A percentile compares a stretch with the other conserved stretches of the same genome.
phyloP scores from a whole-genome alignment of 2,888 invertebrate genomes.

The Ischnura elegans region DNA sequence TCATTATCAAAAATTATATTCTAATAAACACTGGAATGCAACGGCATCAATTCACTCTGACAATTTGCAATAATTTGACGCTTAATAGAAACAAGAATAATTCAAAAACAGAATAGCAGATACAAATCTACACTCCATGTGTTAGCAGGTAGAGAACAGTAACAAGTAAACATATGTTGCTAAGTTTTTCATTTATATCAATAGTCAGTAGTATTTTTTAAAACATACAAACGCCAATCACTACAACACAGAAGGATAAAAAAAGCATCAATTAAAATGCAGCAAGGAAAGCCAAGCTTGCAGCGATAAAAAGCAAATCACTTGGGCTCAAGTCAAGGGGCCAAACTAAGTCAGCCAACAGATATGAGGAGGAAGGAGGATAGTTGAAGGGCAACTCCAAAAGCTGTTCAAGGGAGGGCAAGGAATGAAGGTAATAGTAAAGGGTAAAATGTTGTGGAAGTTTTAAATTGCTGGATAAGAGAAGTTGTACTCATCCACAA shows the following conservation, averaged over 20 bases:
- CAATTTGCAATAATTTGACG: background rate
- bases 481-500: no score
- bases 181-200: background rate
- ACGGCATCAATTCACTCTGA: background rate
- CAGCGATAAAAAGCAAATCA: constrained; percentile 51
- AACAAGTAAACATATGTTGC: background rate
- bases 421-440: no score
- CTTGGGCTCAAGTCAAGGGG: background rate
- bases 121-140: background rate
- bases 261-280: constrained; percentile 17
- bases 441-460: no score
- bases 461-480: no score
- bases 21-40: background rate
- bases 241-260: background rate
- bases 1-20: background rate
- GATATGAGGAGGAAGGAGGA: background rate
- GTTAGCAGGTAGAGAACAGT: background rate
- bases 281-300: constrained; percentile 59
- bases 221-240: background rate
- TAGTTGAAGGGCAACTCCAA: constrained; percentile 57
- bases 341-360: constrained; percentile 24
- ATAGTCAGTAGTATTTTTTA: background rate
- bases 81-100: background rate
- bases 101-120: background rate
- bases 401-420: constrained; percentile 5